These are phyloP conservation scores for Sebastiscus albofasciatus DNA, from an alignment of 2,797 vertebrate species.

Conservation along the genomic window DNA sequence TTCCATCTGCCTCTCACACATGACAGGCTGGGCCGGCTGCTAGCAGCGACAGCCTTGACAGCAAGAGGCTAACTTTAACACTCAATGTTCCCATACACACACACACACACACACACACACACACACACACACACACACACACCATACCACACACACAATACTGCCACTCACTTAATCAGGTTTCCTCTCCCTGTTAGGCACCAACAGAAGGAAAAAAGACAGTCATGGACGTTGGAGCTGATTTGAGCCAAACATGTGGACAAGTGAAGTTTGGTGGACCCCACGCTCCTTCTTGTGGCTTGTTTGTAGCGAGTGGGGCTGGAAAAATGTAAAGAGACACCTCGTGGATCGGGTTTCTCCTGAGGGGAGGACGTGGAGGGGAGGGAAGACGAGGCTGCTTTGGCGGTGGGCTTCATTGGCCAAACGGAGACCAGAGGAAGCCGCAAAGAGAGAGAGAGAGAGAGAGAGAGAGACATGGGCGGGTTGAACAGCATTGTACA, in stretches of 20 bases:
- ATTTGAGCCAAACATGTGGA: constrained; percentile 54
- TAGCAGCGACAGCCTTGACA: constrained; percentile 41
- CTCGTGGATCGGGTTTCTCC: constrained; percentile 76
- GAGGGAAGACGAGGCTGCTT: constrained; percentile 21
- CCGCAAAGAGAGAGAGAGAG: not conserved
- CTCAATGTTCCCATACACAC: not conserved
- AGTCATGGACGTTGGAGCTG: constrained; percentile 35
- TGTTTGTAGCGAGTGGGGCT: constrained; percentile 64
- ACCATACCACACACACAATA: not conserved
- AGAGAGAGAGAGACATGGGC: not conserved
- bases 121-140: too few species aligned
- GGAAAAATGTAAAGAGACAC: constrained; percentile 77
- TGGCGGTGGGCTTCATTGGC: constrained; percentile 68
- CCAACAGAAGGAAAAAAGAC: constrained; percentile 18
- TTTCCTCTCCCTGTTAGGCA: constrained; percentile 45
- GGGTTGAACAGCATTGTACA: constrained; percentile 45
- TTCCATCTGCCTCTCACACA: constrained; percentile 46
- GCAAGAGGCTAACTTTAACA: constrained; percentile 73
- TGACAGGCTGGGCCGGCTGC: constrained; percentile 3
- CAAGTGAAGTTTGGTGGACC: constrained; percentile 19
- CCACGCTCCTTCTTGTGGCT: constrained; percentile 47
- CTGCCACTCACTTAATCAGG: constrained; percentile 70
- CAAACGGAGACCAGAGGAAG: constrained; percentile 41
- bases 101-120: too few species aligned
- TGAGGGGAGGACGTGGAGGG: constrained; percentile 45